Conservation (phyloP, 2,888 invertebrate species). For the Nomada hirtipes region DNA sequence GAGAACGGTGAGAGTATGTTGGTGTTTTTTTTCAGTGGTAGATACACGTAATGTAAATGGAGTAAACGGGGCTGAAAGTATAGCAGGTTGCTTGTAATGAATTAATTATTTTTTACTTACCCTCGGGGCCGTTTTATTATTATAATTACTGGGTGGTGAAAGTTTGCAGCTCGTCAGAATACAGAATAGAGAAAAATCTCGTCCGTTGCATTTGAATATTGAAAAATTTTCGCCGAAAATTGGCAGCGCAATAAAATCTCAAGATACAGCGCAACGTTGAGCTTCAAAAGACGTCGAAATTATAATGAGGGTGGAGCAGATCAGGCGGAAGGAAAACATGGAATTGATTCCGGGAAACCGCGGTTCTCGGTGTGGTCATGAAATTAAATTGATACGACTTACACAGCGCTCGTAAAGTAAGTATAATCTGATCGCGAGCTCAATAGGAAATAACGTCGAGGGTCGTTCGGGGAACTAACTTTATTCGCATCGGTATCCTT, state of each 20-base stretch:
- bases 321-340: neutral
- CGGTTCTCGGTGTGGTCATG: constrained; percentile 32
- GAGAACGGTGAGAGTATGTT: too few relatives aligned
- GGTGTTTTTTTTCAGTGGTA: neutral
- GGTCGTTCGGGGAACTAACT: constrained; percentile 5
- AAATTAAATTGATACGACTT: constrained; percentile 60
- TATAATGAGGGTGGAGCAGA: neutral
- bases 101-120: too few relatives aligned
- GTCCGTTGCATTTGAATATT: too few relatives aligned
- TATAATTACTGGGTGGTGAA: too few relatives aligned
- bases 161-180: too few relatives aligned
- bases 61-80: too few relatives aligned
- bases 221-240: too few relatives aligned
- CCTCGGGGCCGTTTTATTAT: too few relatives aligned
- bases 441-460: constrained; percentile 9
- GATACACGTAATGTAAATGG: too few relatives aligned
- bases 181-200: too few relatives aligned
- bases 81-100: too few relatives aligned
- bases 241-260: too few relatives aligned
- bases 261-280: neutral
- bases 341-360: neutral
- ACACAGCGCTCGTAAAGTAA: constrained; percentile 34
- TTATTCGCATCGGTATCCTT: neutral
- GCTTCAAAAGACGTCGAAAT: neutral
- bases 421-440: constrained; percentile 42